These are phyloP conservation scores for Lepidurus couesii DNA, from an alignment of 1,140 invertebrate genomes.

Conservation along the genomic window DNA sequence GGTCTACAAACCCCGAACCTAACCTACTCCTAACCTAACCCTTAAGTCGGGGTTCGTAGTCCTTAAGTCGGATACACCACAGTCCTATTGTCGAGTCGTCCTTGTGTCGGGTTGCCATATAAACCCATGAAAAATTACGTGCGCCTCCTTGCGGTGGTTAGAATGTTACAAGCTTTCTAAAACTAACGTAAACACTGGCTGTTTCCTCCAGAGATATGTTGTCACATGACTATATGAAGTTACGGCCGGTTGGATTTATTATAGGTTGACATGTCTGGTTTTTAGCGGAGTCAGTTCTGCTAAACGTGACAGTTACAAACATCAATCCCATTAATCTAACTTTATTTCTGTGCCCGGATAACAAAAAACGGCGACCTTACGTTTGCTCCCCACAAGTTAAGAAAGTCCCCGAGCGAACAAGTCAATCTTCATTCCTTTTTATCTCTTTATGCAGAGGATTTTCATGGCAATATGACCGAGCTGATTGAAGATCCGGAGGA, in stretches of 20 bases:
- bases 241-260: background rate
- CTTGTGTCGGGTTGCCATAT: too few relatives aligned
- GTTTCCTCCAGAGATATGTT: too few relatives aligned
- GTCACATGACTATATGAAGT: background rate
- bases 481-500: slow-evolving; percentile 7
- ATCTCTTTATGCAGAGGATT: slow-evolving; percentile 24
- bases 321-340: background rate
- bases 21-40: too few relatives aligned
- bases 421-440: slow-evolving; percentile 1
- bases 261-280: too few relatives aligned
- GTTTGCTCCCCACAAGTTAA: background rate
- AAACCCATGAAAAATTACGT: too few relatives aligned
- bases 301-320: background rate
- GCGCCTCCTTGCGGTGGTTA: too few relatives aligned
- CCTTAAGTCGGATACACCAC: too few relatives aligned
- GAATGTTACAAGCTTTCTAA: too few relatives aligned
- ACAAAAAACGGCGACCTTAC: slow-evolving; percentile 39
- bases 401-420: slow-evolving; percentile 1
- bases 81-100: too few relatives aligned
- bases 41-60: too few relatives aligned
- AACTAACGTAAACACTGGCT: too few relatives aligned
- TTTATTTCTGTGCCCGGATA: background rate
- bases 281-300: background rate
- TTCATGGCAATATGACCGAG: slow-evolving; percentile 28
- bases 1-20: too few relatives aligned